Conservation (phyloP, 2,113 vertebrate species). For the Xenopus tropicalis region UCB_Xtro_10.0 CM004446.2:51884001-51884500, state of each 20-base stretch:
- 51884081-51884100: no score
- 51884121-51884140: no score
- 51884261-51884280: background rate
- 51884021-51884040: no score
- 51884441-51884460: background rate
- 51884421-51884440: background rate
- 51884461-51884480: no score
- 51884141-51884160: no score
- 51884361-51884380: constrained; percentile 16
- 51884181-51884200: no score
- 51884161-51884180: no score
- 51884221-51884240: background rate
- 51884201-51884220: background rate
- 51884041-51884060: no score
- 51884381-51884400: constrained; percentile 26
- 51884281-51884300: background rate
- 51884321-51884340: constrained; percentile 33
- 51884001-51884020: no score
- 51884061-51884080: no score
- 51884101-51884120: no score
- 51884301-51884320: constrained; percentile 18
- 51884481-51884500: no score
- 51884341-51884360: constrained; percentile 31
- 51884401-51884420: constrained; percentile 20
- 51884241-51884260: background rate